A percentile compares a stretch with the other conserved stretches of the same genome.
Conservation (phyloP, 2,113 vertebrate genomes). For the Gallinago paraguaiae region DNA sequence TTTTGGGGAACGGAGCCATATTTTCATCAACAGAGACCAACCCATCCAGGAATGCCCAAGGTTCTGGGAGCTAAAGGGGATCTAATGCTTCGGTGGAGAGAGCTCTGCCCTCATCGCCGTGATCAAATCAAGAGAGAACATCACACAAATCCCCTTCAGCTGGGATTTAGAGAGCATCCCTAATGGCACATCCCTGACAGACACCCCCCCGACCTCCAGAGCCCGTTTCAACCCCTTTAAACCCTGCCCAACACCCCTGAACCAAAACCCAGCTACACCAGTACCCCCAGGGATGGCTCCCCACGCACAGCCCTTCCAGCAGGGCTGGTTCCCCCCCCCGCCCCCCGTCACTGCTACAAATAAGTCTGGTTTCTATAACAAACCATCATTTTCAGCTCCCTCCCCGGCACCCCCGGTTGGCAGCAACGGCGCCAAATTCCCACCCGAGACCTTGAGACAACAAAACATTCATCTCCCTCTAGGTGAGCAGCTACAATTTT, state of each 20-base stretch:
- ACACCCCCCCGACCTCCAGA: neutral
- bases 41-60: neutral
- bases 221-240: neutral
- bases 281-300: fast-evolving
- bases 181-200: fast-evolving
- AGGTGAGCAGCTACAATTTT: no score
- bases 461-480: neutral
- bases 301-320: neutral
- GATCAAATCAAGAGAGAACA: neutral
- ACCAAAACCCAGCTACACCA: fast-evolving
- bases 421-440: neutral
- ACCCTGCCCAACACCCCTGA: fast-evolving
- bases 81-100: neutral
- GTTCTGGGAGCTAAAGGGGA: neutral
- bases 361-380: neutral
- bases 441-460: neutral
- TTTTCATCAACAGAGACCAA: fast-evolving
- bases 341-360: neutral
- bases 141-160: neutral
- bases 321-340: no score
- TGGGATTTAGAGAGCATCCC: neutral
- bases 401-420: fast-evolving
- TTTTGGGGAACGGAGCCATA: neutral
- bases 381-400: no score
- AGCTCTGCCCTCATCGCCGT: neutral